These are phyloP conservation scores for Pyrrhosoma nymphula DNA, from an alignment of 2,888 invertebrate genomes.

Conservation along the genomic window DNA sequence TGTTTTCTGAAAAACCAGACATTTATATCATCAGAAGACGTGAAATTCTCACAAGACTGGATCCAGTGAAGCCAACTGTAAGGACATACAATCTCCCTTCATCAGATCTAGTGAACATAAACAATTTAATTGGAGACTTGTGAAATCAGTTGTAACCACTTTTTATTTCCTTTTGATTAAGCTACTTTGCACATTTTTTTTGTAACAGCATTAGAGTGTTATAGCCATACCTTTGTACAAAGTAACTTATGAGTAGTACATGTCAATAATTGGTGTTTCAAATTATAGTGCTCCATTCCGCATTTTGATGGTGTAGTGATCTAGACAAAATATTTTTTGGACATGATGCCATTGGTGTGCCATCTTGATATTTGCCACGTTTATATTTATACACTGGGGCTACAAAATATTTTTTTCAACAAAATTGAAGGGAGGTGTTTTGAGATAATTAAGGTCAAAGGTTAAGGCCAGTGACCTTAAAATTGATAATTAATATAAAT, in stretches of 20 bases:
- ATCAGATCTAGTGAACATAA: background rate
- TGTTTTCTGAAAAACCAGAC: background rate
- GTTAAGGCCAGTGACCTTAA: background rate
- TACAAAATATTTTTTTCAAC: background rate
- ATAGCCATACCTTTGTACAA: background rate
- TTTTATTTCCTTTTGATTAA: background rate
- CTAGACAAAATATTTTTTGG: background rate
- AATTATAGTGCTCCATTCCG: background rate
- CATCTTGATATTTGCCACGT: background rate
- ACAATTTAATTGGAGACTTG: background rate
- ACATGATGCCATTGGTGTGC: background rate
- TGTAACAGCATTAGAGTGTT: background rate
- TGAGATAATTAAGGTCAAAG: background rate
- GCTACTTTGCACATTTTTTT: background rate
- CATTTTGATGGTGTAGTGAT: background rate
- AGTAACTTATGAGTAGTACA: too few species aligned
- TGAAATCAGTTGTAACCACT: background rate
- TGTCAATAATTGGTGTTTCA: background rate
- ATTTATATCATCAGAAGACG: background rate
- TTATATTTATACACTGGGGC: background rate
- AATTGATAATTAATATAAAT: background rate
- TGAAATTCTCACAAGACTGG: background rate
- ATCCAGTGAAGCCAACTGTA: background rate
- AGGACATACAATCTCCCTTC: background rate
- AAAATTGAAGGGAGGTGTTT: background rate